A percentile compares a stretch with the other conserved stretches of the same genome.
Evolutionary conservation across 2,797 vertebrate genomes (phyloP).

Genomic region (Zalophus californianus): DNA sequence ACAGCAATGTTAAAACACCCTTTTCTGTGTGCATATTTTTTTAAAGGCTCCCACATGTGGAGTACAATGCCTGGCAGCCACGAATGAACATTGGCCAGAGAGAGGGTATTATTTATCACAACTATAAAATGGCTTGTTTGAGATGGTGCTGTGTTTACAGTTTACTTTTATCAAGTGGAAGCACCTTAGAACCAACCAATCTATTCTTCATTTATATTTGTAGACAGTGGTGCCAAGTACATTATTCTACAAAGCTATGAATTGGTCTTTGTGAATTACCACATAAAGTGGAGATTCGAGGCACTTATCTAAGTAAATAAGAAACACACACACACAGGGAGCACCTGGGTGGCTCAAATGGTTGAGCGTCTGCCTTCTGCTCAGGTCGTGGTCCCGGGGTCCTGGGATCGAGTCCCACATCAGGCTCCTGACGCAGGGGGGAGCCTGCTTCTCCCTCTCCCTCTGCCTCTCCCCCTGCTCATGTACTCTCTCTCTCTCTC

Average conservation of each 20-base stretch:
- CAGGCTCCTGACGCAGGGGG: no score
- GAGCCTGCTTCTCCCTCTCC: neutral
- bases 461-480: no score
- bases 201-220: conserved; percentile 30
- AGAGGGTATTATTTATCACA: conserved; percentile 42
- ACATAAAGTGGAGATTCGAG: neutral
- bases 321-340: neutral
- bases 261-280: conserved; percentile 39
- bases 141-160: conserved; percentile 43
- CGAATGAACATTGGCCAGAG: neutral
- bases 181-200: conserved; percentile 35
- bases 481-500: no score
- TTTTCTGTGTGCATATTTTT: neutral
- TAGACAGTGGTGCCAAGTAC: neutral
- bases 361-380: no score
- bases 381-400: no score
- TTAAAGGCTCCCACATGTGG: neutral
- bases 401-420: no score
- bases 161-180: conserved; percentile 71
- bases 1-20: conserved; percentile 27
- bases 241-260: conserved; percentile 23
- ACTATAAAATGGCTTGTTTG: conserved; percentile 56
- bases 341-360: no score
- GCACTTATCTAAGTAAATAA: neutral
- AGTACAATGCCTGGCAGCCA: neutral